Evolutionary conservation across 2,888 invertebrate species (phyloP).

Genomic region (Venustoraphidia nigricollis): DNA sequence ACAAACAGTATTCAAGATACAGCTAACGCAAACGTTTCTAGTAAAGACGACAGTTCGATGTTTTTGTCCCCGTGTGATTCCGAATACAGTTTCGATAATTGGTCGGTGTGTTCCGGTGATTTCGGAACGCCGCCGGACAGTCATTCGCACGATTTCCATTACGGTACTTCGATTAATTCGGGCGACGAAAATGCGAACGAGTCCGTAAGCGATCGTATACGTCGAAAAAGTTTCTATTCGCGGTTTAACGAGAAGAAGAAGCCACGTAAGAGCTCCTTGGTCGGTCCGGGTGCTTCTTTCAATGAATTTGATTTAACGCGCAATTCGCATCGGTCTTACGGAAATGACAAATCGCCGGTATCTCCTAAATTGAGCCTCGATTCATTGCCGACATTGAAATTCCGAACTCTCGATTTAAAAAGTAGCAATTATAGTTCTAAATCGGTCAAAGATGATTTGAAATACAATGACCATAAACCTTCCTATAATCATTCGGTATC

Average conservation of each 20-base stretch:
- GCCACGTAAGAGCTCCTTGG: conserved; percentile 49
- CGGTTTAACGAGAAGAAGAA: conserved; percentile 75
- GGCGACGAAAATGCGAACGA: conserved; percentile 35
- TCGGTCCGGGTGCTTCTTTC: conserved; percentile 33
- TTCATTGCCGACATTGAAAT: not conserved
- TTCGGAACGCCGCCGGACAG: conserved; percentile 17
- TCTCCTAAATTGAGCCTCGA: not conserved
- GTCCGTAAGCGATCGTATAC: conserved; percentile 71
- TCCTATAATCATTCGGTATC: not conserved
- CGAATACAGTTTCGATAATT: conserved; percentile 41
- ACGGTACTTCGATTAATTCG: conserved; percentile 21
- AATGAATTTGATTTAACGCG: not conserved
- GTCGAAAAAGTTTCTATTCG: conserved; percentile 77
- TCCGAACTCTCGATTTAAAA: not conserved
- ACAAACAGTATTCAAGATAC: too few species aligned
- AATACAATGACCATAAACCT: not conserved
- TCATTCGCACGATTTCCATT: conserved; percentile 5
- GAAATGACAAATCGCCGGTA: too few species aligned
- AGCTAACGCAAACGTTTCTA: conserved; percentile 29
- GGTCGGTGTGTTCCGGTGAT: conserved; percentile 47
- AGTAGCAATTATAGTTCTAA: not conserved
- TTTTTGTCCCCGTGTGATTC: conserved; percentile 42
- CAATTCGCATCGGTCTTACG: too few species aligned
- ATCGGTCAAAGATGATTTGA: not conserved
- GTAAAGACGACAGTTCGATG: conserved; percentile 28